Percentiles rank a stretch among this genome's conserved stretches.
Conservation (phyloP, 2,113 vertebrate species). For the Chlorodrepanis virens region DNA sequence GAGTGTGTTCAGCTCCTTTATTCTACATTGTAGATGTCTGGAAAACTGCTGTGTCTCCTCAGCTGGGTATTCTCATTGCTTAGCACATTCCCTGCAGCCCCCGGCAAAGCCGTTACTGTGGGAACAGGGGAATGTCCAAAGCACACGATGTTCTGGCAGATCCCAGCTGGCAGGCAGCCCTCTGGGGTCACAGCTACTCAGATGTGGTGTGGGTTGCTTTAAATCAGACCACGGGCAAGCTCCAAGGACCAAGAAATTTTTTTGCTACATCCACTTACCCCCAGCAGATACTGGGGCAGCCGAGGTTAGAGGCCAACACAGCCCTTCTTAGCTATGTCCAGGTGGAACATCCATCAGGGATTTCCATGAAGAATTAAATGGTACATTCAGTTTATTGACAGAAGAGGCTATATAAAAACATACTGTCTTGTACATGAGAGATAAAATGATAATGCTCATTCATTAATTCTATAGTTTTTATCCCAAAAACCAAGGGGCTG, state of each 20-base stretch:
- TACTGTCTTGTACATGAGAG: neutral
- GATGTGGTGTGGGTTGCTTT: conserved; percentile 13
- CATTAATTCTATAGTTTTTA: neutral
- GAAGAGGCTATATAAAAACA: neutral
- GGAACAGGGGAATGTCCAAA: conserved; percentile 53
- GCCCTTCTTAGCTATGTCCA: neutral
- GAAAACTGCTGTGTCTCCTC: neutral
- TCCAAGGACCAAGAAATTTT: neutral
- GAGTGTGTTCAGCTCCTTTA: neutral
- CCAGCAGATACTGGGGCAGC: conserved; percentile 36
- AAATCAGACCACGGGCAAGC: conserved; percentile 20
- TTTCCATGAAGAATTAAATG: neutral
- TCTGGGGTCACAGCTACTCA: conserved; percentile 41
- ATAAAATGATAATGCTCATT: neutral
- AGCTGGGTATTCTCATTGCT: conserved; percentile 55
- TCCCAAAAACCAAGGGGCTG: neutral
- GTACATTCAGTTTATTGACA: neutral
- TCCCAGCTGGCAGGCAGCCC: conserved; percentile 54
- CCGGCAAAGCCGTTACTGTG: conserved; percentile 15
- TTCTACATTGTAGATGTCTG: neutral
- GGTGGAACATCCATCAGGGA: neutral
- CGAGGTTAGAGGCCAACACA: conserved; percentile 38
- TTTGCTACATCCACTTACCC: conserved; percentile 58
- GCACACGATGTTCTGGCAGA: conserved; percentile 62
- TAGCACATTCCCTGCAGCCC: conserved; percentile 39